phyloP scores from a whole-genome alignment of 2,113 vertebrate species.

The Chloebia gouldiae region DNA sequence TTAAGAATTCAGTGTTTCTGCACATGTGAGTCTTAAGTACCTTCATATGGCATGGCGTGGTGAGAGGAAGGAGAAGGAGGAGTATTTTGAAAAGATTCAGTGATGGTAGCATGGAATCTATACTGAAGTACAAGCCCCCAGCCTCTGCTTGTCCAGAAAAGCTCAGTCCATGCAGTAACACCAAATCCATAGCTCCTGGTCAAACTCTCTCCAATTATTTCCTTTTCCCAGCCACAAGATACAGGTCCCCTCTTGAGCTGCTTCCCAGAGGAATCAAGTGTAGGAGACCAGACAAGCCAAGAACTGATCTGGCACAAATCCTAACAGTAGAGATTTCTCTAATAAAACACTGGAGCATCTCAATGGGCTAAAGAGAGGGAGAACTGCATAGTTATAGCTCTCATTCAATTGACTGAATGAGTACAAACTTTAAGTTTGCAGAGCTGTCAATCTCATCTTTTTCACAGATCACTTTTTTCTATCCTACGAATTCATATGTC shows the following conservation, averaged over 20 bases:
- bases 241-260: not conserved
- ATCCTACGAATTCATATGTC: not conserved
- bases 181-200: not conserved
- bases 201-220: not conserved
- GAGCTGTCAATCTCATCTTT: not conserved
- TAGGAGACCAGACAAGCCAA: not conserved
- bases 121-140: not conserved
- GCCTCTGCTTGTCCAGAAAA: not conserved
- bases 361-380: not conserved
- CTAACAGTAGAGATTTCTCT: not conserved
- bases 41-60: not conserved
- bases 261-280: not conserved
- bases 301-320: not conserved
- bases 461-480: not conserved
- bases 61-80: not conserved
- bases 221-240: not conserved
- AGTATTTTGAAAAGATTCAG: not conserved
- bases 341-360: not conserved
- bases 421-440: not conserved
- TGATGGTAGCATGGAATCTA: not conserved
- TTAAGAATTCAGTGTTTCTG: not conserved
- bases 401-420: not conserved
- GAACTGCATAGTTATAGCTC: not conserved
- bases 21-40: not conserved
- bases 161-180: not conserved